Percentiles rank a stretch among this genome's conserved stretches.
Conservation (phyloP, 30 jellyfish, hydroid and myxozoan species). For the Hydra vulgaris region DNA sequence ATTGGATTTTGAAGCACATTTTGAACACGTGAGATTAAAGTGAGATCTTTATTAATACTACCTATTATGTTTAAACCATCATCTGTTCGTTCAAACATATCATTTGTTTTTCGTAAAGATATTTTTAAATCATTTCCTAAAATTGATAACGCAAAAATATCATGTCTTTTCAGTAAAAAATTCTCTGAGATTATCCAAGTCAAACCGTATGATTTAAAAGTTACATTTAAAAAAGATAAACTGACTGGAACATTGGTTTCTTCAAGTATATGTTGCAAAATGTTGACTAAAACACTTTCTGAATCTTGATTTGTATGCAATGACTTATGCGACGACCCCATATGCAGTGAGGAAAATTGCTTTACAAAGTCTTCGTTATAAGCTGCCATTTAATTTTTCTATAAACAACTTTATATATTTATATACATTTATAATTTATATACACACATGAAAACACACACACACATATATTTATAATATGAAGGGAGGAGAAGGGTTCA, state of each 20-base stretch:
- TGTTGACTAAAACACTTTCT: neutral
- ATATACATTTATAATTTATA: too few species aligned
- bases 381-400: neutral
- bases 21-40: neutral
- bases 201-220: neutral
- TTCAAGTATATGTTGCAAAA: neutral
- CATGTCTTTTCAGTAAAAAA: neutral
- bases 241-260: slow-evolving; percentile 1
- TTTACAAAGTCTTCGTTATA: neutral
- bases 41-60: slow-evolving; percentile 1
- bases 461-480: too few species aligned
- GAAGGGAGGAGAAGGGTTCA: too few species aligned
- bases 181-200: neutral
- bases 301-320: neutral
- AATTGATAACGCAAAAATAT: slow-evolving; percentile 2
- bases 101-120: neutral
- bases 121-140: slow-evolving; percentile 12
- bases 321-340: neutral
- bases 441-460: too few species aligned
- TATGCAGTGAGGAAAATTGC: neutral
- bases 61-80: neutral
- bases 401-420: too few species aligned
- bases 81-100: neutral
- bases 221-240: slow-evolving; percentile 10
- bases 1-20: neutral